Percentiles rank a stretch among this genome's conserved stretches.
Evolutionary conservation across 2,113 vertebrate genomes (phyloP).

Genomic region (Taxidea taxus): DNA sequence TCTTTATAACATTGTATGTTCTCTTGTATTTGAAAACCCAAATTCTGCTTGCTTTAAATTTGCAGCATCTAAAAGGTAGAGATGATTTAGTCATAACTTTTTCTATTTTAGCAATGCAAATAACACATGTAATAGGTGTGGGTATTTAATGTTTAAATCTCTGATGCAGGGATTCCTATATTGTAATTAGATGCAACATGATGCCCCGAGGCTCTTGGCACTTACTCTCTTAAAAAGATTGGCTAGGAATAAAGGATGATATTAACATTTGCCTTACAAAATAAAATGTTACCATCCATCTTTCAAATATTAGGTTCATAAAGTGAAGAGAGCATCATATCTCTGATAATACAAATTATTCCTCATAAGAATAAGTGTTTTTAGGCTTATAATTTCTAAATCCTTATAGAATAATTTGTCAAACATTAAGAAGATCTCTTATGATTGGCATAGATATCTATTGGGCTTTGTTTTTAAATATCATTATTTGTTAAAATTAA

Average conservation of each 20-base stretch:
- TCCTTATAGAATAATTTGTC: constrained; percentile 24
- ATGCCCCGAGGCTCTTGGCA: neutral
- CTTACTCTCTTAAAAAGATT: constrained; percentile 32
- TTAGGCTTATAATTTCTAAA: constrained; percentile 16
- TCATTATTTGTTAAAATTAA: neutral
- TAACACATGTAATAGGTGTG: neutral
- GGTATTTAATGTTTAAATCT: constrained; percentile 16
- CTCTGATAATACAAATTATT: neutral
- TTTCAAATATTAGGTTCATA: constrained; percentile 29
- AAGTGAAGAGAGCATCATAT: neutral
- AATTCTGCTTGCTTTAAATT: neutral
- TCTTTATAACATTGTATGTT: neutral
- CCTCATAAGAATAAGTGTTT: neutral
- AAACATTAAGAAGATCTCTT: neutral
- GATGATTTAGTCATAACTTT: constrained; percentile 7
- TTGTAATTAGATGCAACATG: neutral
- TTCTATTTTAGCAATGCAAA: neutral
- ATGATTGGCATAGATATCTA: neutral
- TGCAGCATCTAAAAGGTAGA: neutral
- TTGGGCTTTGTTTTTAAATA: constrained; percentile 5
- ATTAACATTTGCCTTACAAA: constrained; percentile 12
- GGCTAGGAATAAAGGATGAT: constrained; percentile 11
- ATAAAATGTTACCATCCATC: constrained; percentile 22
- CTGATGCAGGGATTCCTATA: neutral
- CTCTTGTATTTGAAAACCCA: neutral